Conservation (phyloP, 1,140 invertebrate species). For the Trichogramma pretiosum region DNA sequence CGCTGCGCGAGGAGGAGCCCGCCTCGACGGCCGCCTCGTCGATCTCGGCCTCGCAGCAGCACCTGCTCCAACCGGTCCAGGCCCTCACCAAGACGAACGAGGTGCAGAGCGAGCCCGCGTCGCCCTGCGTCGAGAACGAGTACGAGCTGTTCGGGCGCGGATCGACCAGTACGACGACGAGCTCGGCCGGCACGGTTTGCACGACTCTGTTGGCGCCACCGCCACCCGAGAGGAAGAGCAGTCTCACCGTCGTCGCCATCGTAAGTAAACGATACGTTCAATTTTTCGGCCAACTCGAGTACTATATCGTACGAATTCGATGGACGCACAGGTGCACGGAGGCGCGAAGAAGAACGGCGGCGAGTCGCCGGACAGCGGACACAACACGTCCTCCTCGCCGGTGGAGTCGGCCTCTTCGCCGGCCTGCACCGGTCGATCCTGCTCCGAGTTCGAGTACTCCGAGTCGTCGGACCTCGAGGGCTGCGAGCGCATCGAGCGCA, state of each 20-base stretch:
- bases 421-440: slow-evolving; percentile 57
- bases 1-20: slow-evolving; percentile 67
- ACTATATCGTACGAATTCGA: too few species aligned
- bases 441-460: slow-evolving; percentile 63
- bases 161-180: slow-evolving; percentile 80
- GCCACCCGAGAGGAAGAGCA: slow-evolving; percentile 67
- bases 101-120: slow-evolving; percentile 45
- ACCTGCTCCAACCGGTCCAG: slow-evolving; percentile 31
- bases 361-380: slow-evolving; percentile 67
- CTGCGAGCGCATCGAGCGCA: slow-evolving; percentile 72
- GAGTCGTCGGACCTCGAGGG: slow-evolving; percentile 79
- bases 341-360: slow-evolving; percentile 48
- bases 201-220: slow-evolving; percentile 67
- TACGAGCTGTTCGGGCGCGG: slow-evolving; percentile 83
- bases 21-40: too few species aligned
- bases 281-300: not conserved
- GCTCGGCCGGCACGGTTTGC: slow-evolving; percentile 80
- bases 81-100: slow-evolving; percentile 35
- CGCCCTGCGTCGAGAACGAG: slow-evolving; percentile 64
- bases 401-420: slow-evolving; percentile 64
- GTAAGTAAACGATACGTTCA: slow-evolving; percentile 17
- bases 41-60: too few species aligned
- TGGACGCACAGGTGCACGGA: slow-evolving; percentile 54
- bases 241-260: slow-evolving; percentile 43
- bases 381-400: slow-evolving; percentile 71